Evolutionary conservation across 1,140 invertebrate species (phyloP).

Genomic region (Pemphigus obesinymphae): DNA sequence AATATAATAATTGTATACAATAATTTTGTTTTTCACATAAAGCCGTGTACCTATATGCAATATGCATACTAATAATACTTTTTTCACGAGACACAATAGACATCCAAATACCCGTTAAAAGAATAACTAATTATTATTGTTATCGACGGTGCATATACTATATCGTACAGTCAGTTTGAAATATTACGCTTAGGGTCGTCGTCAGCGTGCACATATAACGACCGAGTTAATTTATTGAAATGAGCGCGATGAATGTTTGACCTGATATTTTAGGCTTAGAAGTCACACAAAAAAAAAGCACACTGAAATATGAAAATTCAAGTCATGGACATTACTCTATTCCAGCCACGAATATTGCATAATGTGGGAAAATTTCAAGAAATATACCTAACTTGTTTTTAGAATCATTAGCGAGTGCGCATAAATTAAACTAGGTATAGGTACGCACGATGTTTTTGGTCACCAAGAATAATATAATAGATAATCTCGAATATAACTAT

Average conservation of each 20-base stretch:
- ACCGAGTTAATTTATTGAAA: background rate
- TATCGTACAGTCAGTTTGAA: background rate
- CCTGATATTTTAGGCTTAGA: background rate
- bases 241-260: background rate
- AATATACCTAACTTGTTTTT: too few species aligned
- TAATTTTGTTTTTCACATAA: too few species aligned
- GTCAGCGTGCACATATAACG: background rate
- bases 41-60: too few species aligned
- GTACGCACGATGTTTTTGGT: too few species aligned
- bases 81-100: background rate
- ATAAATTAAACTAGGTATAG: too few species aligned
- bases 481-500: too few species aligned
- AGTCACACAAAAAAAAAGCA: background rate
- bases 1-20: too few species aligned
- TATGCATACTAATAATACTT: slow-evolving; percentile 17
- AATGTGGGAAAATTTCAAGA: too few species aligned
- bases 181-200: background rate
- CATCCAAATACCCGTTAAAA: background rate
- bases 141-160: background rate
- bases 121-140: background rate
- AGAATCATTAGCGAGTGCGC: too few species aligned
- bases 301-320: background rate
- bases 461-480: too few species aligned
- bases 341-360: background rate
- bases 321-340: background rate